Conservation (phyloP, 2,888 invertebrate genomes). For the Caenorhabditis virilis region DNA sequence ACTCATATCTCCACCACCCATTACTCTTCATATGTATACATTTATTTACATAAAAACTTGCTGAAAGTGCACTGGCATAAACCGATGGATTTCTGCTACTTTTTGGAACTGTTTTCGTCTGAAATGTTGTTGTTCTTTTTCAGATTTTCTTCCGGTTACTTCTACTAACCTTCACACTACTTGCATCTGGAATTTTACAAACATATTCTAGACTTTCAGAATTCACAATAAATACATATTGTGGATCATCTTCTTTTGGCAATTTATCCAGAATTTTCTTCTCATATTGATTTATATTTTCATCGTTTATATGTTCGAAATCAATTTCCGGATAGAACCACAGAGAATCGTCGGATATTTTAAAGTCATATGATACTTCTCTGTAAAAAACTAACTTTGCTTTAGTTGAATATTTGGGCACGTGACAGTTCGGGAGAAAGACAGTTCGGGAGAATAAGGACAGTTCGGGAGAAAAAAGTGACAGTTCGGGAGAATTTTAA, state of each 20-base stretch:
- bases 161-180: no score
- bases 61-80: constrained; percentile 16
- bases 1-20: constrained; percentile 42
- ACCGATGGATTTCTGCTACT: constrained; percentile 27
- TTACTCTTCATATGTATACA: constrained; percentile 12
- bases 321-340: constrained; percentile 25
- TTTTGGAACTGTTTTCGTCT: background rate
- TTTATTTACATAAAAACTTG: constrained; percentile 25
- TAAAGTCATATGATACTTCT: constrained; percentile 14
- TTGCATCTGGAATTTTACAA: constrained; percentile 17
- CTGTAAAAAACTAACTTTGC: no score
- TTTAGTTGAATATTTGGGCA: no score
- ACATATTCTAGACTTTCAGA: constrained; percentile 18
- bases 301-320: constrained; percentile 1
- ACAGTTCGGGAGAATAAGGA: no score
- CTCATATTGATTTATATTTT: constrained; percentile 20
- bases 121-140: background rate
- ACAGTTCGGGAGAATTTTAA: no score
- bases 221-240: constrained; percentile 24
- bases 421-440: no score
- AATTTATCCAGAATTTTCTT: constrained; percentile 7
- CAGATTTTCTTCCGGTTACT: background rate
- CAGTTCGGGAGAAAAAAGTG: no score
- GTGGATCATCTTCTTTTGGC: constrained; percentile 11
- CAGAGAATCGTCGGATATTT: constrained; percentile 11